A percentile compares a stretch with the other conserved stretches of the same genome.
phyloP scores from a whole-genome alignment of 2,888 invertebrate genomes.

The Hirtodrosophila confusa region DNA sequence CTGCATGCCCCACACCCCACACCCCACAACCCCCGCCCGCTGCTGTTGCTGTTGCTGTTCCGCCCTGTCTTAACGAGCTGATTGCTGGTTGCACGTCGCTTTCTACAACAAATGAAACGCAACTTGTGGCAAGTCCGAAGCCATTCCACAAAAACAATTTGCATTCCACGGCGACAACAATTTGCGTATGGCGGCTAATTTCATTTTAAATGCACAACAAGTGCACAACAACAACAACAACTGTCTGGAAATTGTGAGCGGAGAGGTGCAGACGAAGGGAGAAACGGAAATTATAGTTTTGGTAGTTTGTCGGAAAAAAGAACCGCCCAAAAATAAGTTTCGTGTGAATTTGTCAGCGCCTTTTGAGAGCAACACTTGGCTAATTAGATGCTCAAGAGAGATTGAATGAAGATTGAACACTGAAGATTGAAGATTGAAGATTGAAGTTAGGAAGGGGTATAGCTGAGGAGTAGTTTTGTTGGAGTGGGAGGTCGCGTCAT shows the following conservation, averaged over 20 bases:
- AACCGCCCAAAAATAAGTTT: conserved; percentile 4
- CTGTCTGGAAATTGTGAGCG: conserved; percentile 5
- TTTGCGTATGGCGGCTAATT: conserved; percentile 67
- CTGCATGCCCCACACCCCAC: background rate
- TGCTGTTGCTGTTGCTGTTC: too few relatives aligned
- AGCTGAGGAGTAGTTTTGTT: background rate
- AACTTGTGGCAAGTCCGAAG: conserved; percentile 20
- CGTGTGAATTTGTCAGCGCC: conserved; percentile 49
- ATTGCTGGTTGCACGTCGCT: conserved; percentile 31
- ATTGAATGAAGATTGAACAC: background rate
- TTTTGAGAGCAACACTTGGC: conserved; percentile 1
- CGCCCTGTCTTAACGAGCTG: background rate
- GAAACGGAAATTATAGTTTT: too few relatives aligned
- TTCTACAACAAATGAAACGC: conserved; percentile 27
- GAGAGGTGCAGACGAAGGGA: too few relatives aligned
- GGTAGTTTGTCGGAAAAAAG: too few relatives aligned
- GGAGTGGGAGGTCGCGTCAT: conserved; percentile 59
- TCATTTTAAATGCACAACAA: conserved; percentile 61
- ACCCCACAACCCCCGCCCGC: background rate
- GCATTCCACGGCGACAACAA: conserved; percentile 56
- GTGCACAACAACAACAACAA: conserved; percentile 22
- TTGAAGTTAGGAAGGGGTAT: background rate
- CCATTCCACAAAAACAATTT: conserved; percentile 23
- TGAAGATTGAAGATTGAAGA: conserved; percentile 8
- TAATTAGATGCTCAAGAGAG: conserved; percentile 19